Base-by-base conservation (phyloP, 2,113 vertebrate genomes). In the Rhegmatorhina hoffmannsi region DNA sequence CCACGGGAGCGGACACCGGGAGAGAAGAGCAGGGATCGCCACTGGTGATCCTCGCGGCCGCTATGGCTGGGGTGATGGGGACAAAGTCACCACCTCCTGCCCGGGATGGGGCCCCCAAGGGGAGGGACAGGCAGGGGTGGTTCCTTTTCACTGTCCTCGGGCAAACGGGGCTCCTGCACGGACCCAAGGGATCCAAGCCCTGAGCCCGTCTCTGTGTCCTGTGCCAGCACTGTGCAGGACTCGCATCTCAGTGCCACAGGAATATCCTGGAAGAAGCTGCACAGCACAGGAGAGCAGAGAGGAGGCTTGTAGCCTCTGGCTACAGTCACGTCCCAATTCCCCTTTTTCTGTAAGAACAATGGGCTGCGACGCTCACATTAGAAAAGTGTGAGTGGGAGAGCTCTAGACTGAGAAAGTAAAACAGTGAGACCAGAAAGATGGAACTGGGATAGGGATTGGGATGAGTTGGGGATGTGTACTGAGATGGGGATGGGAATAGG, bases 271-370 rank as follows among this genome's bases (percentile, higher is more conserved):
- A 33, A 72, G 70, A 82, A 43, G 58, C 75, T 75, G 31, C 47
- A 28, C 0, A 2, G 44, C 46, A 52, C 70, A 33, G 31, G 25
- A 33, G 50, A 31, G 85, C 25, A 25, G 25, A 6, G 56, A 9
- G 15, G 24, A 25, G 12, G 10, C 26, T 46, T 53, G 53, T 33
- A 60, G 66, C 44, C 26, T 38, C 70, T 2, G 1, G 5, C 20
- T 6, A 0, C 4, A 0, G 6, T 7, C 70, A 56, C 1, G 0
- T n/a, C 36, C 19, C 43, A 5, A 0, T 31, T 29, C 2, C 8
- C 58, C 14, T 43, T 56, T 2, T 49, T 33, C 40, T 7, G 0
- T 2, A 10, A 47, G 49, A 52, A 62, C 0, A 0, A 21, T 3
- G 38, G 3, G 18, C 67, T 55, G 26, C 2, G 0, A 13, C 12